Percentiles rank a stretch among this genome's conserved stretches.
phyloP scores from a whole-genome alignment of 2,888 invertebrate genomes.

The Pegoplata infirma region DNA sequence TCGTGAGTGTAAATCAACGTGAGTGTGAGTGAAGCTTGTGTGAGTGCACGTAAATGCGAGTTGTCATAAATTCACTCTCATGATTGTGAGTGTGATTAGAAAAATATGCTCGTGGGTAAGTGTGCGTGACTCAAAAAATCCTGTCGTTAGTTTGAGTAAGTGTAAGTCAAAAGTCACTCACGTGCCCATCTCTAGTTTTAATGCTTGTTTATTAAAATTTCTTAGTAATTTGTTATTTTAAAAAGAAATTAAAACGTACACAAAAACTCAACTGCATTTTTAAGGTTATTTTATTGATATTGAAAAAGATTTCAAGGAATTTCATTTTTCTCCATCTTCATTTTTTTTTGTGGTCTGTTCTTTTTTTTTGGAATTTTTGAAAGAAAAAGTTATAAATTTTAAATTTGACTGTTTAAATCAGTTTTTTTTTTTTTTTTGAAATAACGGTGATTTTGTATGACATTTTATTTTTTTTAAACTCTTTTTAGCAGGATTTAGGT shows the following conservation, averaged over 20 bases:
- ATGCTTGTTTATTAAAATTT: neutral
- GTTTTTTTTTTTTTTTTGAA: neutral
- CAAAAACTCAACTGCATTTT: constrained; percentile 27
- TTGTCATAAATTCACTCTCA: no score
- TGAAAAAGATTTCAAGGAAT: constrained; percentile 48
- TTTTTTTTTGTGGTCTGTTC: neutral
- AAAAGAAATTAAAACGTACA: neutral
- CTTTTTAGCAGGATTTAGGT: neutral
- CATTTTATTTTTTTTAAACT: neutral
- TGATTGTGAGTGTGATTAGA: no score
- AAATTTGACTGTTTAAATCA: neutral
- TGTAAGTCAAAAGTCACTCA: no score
- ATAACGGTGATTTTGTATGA: neutral
- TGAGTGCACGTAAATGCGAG: no score
- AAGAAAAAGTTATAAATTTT: constrained; percentile 7
- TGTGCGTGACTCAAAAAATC: no score
- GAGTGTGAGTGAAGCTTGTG: no score
- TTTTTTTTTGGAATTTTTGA: constrained; percentile 3
- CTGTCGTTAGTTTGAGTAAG: no score
- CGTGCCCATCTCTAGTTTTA: no score
- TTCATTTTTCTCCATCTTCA: neutral
- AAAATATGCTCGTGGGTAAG: no score
- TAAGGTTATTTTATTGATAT: constrained; percentile 30
- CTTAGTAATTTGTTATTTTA: neutral
- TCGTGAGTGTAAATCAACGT: no score